These are phyloP conservation scores for Monoplex corrugatus DNA, from an alignment of 2,888 invertebrate genomes.

Conservation along the genomic window DNA sequence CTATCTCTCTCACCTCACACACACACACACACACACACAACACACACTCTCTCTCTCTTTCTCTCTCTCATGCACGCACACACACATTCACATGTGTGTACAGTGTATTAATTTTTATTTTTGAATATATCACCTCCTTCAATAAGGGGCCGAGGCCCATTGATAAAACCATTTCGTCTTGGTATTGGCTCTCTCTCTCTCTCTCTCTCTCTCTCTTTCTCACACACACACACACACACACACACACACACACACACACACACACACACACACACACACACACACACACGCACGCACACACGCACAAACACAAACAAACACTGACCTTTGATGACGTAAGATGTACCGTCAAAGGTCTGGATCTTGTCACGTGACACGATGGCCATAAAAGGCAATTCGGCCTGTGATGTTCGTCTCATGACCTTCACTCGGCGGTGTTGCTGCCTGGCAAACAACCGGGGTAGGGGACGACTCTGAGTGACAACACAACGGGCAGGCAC, in stretches of 20 bases:
- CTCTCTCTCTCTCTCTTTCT: no score
- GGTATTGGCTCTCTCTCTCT: no score
- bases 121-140: no score
- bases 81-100: no score
- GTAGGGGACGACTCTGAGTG: slow-evolving; percentile 1
- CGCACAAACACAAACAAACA: not conserved
- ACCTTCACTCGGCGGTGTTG: not conserved
- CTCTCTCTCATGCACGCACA: no score
- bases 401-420: not conserved
- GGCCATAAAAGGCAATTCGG: slow-evolving; percentile 23
- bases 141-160: no score
- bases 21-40: no score
- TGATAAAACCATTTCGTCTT: no score
- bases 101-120: no score
- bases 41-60: no score
- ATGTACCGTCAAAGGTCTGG: slow-evolving; percentile 41
- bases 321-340: not conserved
- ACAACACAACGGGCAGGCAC: not conserved
- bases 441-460: slow-evolving; percentile 11
- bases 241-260: slow-evolving; percentile 1
- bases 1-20: no score
- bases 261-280: not conserved
- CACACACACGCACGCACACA: not conserved
- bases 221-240: no score
- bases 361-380: slow-evolving; percentile 11